Evolutionary conservation across 2,888 invertebrate species (phyloP).

Genomic region (Eugnorisma glareosa): DNA sequence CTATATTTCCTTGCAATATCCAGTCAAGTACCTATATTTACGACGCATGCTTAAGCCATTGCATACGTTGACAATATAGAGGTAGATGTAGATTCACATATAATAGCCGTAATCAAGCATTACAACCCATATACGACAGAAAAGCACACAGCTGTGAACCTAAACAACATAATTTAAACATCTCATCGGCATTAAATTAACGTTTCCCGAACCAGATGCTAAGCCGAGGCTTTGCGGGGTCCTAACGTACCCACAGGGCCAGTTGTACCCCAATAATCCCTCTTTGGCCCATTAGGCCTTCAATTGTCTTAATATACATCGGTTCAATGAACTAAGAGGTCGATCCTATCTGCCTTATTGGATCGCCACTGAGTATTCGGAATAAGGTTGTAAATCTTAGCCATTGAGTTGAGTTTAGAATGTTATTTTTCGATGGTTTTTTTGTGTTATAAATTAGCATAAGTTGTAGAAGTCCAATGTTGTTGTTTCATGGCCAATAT

Average conservation of each 20-base stretch:
- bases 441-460: constrained; percentile 6
- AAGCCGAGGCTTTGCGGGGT: constrained; percentile 50
- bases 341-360: constrained; percentile 55
- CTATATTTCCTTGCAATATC: neutral
- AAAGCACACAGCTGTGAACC: constrained; percentile 15
- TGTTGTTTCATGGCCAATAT: neutral
- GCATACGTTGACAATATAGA: neutral
- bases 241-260: constrained; percentile 37
- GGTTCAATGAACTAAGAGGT: constrained; percentile 63
- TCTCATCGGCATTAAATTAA: constrained; percentile 55
- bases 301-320: constrained; percentile 63
- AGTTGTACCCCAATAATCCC: constrained; percentile 62
- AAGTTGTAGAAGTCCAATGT: neutral
- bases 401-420: constrained; percentile 26
- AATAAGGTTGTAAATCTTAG: constrained; percentile 38
- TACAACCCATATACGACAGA: neutral
- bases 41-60: neutral
- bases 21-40: neutral
- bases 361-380: constrained; percentile 48
- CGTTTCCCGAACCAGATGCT: constrained; percentile 45
- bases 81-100: neutral
- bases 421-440: neutral
- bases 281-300: constrained; percentile 64
- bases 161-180: constrained; percentile 47
- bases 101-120: constrained; percentile 8